Evolutionary conservation across 2,888 invertebrate species (phyloP).

Genomic region (Saturnia japonica): DNA sequence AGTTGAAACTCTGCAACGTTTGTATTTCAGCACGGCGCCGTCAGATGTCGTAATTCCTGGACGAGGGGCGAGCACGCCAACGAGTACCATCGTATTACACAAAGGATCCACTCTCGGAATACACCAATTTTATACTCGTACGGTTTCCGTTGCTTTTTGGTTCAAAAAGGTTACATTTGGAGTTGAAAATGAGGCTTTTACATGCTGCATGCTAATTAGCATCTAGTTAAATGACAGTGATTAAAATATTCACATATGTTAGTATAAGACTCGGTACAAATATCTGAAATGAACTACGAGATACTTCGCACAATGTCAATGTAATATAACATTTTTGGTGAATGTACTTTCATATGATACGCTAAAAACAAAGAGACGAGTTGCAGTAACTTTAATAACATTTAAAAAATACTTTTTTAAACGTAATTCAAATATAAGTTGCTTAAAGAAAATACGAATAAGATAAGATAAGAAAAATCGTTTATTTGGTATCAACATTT

Average conservation of each 20-base stretch:
- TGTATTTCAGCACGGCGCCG: slow-evolving; percentile 40
- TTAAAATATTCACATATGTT: not conserved
- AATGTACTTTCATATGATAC: no score
- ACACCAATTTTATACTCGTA: slow-evolving; percentile 19
- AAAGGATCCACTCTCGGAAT: slow-evolving; percentile 21
- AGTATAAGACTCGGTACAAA: not conserved
- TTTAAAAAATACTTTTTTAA: no score
- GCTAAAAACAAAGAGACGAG: no score
- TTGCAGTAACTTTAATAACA: no score
- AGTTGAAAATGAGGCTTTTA: slow-evolving; percentile 1
- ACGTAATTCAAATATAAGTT: no score
- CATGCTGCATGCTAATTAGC: not conserved
- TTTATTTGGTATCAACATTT: no score
- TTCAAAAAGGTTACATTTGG: not conserved
- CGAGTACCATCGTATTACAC: slow-evolving; percentile 21
- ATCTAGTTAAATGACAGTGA: not conserved
- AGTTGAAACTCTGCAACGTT: slow-evolving; percentile 46
- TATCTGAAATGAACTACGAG: not conserved
- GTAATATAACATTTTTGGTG: not conserved
- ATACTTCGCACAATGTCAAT: not conserved
- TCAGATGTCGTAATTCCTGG: slow-evolving; percentile 38
- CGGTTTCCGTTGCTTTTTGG: slow-evolving; percentile 13
- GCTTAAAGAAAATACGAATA: no score
- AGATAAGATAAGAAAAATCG: no score
- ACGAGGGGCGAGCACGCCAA: slow-evolving; percentile 22